A percentile compares a stretch with the other conserved stretches of the same genome.
Evolutionary conservation across 2,888 invertebrate species (phyloP).

Genomic region (Galeopsomyia nigrocyanea): DNA sequence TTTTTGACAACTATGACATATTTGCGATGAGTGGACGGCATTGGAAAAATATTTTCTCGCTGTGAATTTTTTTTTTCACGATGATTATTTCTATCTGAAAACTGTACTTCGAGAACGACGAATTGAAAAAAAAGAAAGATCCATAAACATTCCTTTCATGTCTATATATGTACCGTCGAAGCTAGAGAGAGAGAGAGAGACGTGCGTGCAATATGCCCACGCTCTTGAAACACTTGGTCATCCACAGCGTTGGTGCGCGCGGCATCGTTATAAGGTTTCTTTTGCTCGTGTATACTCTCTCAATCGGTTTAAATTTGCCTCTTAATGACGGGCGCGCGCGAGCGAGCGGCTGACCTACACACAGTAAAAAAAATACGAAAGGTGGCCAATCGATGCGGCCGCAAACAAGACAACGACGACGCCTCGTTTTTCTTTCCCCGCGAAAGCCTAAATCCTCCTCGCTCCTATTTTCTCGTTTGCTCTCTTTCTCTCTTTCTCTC

Average conservation of each 20-base stretch:
- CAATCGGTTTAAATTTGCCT: slow-evolving; percentile 54
- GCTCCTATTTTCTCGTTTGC: slow-evolving; percentile 39
- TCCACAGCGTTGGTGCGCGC: neutral
- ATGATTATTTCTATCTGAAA: too few relatives aligned
- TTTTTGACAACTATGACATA: too few relatives aligned
- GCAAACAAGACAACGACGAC: too few relatives aligned
- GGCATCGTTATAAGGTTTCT: neutral
- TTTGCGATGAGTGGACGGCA: too few relatives aligned
- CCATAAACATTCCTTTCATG: too few relatives aligned
- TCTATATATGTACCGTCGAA: too few relatives aligned
- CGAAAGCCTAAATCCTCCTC: slow-evolving; percentile 46
- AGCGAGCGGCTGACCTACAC: slow-evolving; percentile 49
- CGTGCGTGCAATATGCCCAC: neutral
- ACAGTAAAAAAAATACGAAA: neutral
- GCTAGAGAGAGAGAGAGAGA: neutral
- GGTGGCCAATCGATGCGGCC: neutral
- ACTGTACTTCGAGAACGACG: too few relatives aligned
- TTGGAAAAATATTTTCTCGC: too few relatives aligned
- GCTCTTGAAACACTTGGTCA: slow-evolving; percentile 39
- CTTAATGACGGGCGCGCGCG: slow-evolving; percentile 42
- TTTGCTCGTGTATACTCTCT: neutral
- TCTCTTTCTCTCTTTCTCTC: slow-evolving; percentile 16
- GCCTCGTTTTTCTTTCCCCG: neutral
- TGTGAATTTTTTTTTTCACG: too few relatives aligned
- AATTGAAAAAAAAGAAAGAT: too few relatives aligned